These are phyloP conservation scores for Parnassius apollo DNA, from an alignment of 2,888 invertebrate genomes.

Conservation along the genomic window DNA sequence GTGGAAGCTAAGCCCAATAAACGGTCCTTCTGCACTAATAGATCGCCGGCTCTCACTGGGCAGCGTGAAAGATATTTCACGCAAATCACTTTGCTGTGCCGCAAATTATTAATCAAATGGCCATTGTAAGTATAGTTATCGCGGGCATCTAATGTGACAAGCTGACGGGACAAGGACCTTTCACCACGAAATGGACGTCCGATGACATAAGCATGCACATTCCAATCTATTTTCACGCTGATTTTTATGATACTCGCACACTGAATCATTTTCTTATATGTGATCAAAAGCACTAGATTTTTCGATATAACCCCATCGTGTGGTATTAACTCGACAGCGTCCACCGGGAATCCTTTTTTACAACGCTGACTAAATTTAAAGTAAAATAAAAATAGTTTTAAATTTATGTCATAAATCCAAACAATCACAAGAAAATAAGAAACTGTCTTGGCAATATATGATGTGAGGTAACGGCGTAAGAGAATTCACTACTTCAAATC, in stretches of 20 bases:
- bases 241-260: conserved; percentile 50
- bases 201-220: conserved; percentile 44
- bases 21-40: conserved; percentile 52
- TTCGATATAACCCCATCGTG: conserved; percentile 53
- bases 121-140: conserved; percentile 27
- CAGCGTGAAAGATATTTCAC: conserved; percentile 53
- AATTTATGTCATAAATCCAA: background rate
- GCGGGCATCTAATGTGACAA: conserved; percentile 40
- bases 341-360: conserved; percentile 62
- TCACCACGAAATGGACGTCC: conserved; percentile 53
- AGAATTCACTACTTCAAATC: too few relatives aligned
- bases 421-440: too few relatives aligned
- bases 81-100: conserved; percentile 49
- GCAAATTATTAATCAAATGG: conserved; percentile 34
- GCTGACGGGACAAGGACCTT: conserved; percentile 53
- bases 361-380: conserved; percentile 57
- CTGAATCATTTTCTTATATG: conserved; percentile 48
- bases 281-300: conserved; percentile 55
- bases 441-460: too few relatives aligned
- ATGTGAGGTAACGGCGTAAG: too few relatives aligned
- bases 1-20: conserved; percentile 60
- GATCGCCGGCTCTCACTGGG: conserved; percentile 61
- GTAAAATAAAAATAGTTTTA: background rate
- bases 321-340: conserved; percentile 46
- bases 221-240: conserved; percentile 40